Base-by-base conservation (phyloP, 2,797 vertebrate genomes). In the Sarcophilus harrisii region DNA sequence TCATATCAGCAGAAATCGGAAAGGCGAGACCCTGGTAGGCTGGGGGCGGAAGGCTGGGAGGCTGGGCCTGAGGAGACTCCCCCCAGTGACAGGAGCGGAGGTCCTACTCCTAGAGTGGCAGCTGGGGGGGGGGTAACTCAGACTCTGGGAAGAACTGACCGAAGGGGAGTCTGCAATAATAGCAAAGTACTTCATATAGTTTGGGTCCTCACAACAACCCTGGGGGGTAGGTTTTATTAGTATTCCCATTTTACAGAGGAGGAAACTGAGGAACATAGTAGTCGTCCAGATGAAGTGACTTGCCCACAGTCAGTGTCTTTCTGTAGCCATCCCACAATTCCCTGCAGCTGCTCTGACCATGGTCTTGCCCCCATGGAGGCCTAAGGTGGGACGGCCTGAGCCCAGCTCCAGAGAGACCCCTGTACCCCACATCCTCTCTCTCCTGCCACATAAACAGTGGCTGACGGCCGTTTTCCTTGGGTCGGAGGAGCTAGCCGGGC, bases 401-500 rank as follows among this genome's bases (percentile, higher is more conserved):
- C 2, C 32, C 32, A 38, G 32, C 13, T 73, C 5, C 38, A 94
- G 73, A 90, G 90, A 93, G 81, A 91, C 92, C 24, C 52, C 92
- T 55, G 91, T 66, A 66, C 89, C 52, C 14, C 91, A 55, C 38
- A 24, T 81, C 9, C 89, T 96, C 90, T 92, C 58, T 94, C 91
- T 60, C 38, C 73, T 45, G 21, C n/a, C 38, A 18, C 32, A 73
- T 1, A 73, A 18, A 57, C 92, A 94, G 52, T 73, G 91, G 87
- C 94, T 66, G 94, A 93, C 91, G 94, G 95, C 94, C 95, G 90
- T 96, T 55, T 95, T 96, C 90, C 87, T 92, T 18, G 59, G 55
- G 55, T 6, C 49, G 73, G 57, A 30, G 16, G 90, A 29, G 9
- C 18, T 32, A 58, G 58, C 58, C n/a, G 29, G 95, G 93, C 8